Percentiles rank a stretch among this genome's conserved stretches.
These are phyloP conservation scores for Biston betularia DNA, from an alignment of 2,888 invertebrate species.

Conservation along the genomic window DNA sequence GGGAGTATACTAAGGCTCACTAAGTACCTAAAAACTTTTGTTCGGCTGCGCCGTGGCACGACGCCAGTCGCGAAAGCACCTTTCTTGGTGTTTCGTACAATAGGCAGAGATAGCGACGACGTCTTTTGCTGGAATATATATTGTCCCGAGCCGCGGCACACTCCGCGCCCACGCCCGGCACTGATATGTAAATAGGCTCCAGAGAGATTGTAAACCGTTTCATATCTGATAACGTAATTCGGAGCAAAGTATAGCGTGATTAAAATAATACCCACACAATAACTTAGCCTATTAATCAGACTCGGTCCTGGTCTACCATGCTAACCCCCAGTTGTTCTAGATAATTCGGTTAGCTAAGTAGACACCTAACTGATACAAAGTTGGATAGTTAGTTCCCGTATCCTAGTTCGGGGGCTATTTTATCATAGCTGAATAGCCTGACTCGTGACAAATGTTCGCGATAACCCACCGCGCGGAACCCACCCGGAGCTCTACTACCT, in stretches of 20 bases:
- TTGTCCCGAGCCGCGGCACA: conserved; percentile 68
- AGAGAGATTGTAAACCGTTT: conserved; percentile 79
- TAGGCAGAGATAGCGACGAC: conserved; percentile 72
- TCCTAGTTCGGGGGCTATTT: conserved; percentile 50
- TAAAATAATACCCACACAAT: conserved; percentile 47
- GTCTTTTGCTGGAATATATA: conserved; percentile 78
- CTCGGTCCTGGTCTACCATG: conserved; percentile 34
- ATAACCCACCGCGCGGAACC: conserved; percentile 59
- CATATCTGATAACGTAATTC: conserved; percentile 78
- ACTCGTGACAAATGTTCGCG: conserved; percentile 63
- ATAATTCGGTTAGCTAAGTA: conserved; percentile 37
- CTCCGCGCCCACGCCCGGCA: conserved; percentile 64
- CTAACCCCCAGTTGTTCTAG: conserved; percentile 32
- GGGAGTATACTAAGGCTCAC: conserved; percentile 15
- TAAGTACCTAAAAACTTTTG: conserved; percentile 41
- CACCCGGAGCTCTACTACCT: conserved; percentile 56
- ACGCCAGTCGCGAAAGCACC: conserved; percentile 64
- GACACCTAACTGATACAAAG: conserved; percentile 13
- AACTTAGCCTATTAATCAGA: conserved; percentile 47
- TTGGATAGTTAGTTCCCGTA: conserved; percentile 23
- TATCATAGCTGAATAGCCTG: conserved; percentile 58
- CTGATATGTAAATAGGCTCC: conserved; percentile 81
- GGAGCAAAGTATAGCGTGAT: conserved; percentile 63
- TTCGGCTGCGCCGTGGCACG: conserved; percentile 59
- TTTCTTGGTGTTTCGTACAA: conserved; percentile 66